These are phyloP conservation scores for Oreamnos americanus DNA, from an alignment of 2,113 vertebrate species.

Conservation along the genomic window DNA sequence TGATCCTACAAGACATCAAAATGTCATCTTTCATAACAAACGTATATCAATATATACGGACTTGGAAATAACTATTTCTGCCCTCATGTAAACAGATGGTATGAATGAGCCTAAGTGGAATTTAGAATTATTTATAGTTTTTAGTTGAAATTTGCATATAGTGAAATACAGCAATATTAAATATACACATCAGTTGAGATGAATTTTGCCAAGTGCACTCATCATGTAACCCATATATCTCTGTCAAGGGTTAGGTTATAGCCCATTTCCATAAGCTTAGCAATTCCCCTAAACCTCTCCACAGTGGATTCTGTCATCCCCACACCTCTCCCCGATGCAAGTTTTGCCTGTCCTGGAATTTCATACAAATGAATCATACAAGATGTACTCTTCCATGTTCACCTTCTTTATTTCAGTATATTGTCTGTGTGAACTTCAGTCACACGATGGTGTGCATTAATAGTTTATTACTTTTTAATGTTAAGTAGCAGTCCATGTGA, in stretches of 20 bases:
- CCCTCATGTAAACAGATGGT: background rate
- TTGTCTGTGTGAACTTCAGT: background rate
- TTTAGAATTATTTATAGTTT: background rate
- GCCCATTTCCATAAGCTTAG: background rate
- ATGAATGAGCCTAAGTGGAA: background rate
- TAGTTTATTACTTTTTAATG: background rate
- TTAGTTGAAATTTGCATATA: background rate
- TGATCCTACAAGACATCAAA: background rate
- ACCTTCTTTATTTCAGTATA: background rate
- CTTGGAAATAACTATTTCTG: background rate
- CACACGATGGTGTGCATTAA: background rate
- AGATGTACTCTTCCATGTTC: background rate
- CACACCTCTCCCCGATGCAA: background rate
- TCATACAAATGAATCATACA: background rate
- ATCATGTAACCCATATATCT: background rate
- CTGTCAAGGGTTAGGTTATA: background rate
- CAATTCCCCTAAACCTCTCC: background rate
- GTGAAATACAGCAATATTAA: background rate
- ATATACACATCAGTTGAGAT: background rate
- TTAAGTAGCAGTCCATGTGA: background rate
- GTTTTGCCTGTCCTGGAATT: background rate
- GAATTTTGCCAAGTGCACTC: background rate
- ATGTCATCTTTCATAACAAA: background rate
- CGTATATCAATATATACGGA: background rate
- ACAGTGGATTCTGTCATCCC: background rate